Base-by-base conservation (phyloP, 1,140 invertebrate genomes). In the Oryctes rhinoceros region DNA sequence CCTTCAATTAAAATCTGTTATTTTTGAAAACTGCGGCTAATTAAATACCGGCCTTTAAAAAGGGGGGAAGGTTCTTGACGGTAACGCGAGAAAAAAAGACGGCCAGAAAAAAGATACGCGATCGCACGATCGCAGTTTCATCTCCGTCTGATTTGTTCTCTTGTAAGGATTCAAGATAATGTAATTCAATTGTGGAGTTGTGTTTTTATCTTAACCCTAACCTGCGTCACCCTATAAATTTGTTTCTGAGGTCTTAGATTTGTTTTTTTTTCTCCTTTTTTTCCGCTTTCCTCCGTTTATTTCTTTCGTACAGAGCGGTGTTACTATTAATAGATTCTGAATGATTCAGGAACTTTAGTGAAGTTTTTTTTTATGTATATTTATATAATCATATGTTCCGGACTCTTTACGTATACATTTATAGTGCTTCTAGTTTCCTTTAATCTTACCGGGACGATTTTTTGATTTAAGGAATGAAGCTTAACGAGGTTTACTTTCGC, bases 131-230 rank as follows among this genome's bases (percentile, higher is more conserved):
- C 65, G 4, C 65, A 67, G 35, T 67, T 67, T 24, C 65, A 67
- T 24, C 65, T 10, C 30, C 30, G 65, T 67, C 65, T 24, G 15
- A 76, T 48, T 76, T 76, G 74, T 35, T 30, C 39, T 37, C 74
- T 76, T 76, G 15, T 76, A 47, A 20, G 44, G 30, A 13, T 35
- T 11, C 44, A 48, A 76, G 35, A 20, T 76, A 48, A 76, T 76
- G 74, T 76, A 76, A 76, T 76, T 76, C 74, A 39, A 48, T 76
- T 76, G 74, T 44, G 37, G 74, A 76, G 74, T 76, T 76, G 7
- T 76, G 74, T 76, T 76, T 76, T 76, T 76, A 76, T 76, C 35
- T 44, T 76, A 76, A 76, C 74, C 74, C 74, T 76, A 76, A 76
- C 74, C 74, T 76, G 35, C 44, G 74, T 76, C 74, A 76, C 74